phyloP scores from a whole-genome alignment of 2,797 vertebrate species.

The Podargus strigoides region DNA sequence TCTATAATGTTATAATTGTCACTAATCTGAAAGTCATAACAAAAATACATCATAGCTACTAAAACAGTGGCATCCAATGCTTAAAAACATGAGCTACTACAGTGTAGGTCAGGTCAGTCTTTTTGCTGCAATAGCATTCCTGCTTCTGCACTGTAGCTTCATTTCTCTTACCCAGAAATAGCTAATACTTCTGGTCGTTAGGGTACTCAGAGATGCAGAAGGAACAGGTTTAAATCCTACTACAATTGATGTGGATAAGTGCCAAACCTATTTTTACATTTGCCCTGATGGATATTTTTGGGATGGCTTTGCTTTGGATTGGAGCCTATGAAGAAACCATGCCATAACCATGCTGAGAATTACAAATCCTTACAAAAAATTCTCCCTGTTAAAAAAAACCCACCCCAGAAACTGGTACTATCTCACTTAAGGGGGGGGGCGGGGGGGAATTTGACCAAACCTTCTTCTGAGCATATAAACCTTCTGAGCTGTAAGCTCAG shows the following conservation, averaged over 20 bases:
- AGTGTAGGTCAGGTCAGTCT: not conserved
- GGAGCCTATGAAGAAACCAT: not conserved
- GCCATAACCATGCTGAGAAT: not conserved
- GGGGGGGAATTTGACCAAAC: not conserved
- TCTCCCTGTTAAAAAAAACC: accelerated
- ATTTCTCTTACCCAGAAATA: not conserved
- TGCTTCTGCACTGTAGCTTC: not conserved
- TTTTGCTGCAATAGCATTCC: not conserved
- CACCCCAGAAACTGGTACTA: not conserved
- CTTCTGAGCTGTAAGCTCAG: not conserved
- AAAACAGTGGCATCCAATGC: not conserved
- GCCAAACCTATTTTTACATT: not conserved
- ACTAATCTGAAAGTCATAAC: not conserved
- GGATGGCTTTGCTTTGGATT: not conserved
- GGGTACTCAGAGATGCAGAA: not conserved
- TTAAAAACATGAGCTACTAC: not conserved
- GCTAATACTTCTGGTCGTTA: not conserved
- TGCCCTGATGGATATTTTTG: not conserved
- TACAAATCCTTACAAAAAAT: not conserved
- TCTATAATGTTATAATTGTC: not conserved
- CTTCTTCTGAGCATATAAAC: not conserved
- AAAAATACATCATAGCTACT: not conserved
- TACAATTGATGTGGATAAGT: not conserved
- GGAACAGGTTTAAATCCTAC: not conserved
- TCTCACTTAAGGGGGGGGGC: too few species aligned